Evolutionary conservation across 2,888 invertebrate genomes (phyloP), one percentile per base, ranked within the genome.

Genomic region (Lumbricus terrestris): DNA sequence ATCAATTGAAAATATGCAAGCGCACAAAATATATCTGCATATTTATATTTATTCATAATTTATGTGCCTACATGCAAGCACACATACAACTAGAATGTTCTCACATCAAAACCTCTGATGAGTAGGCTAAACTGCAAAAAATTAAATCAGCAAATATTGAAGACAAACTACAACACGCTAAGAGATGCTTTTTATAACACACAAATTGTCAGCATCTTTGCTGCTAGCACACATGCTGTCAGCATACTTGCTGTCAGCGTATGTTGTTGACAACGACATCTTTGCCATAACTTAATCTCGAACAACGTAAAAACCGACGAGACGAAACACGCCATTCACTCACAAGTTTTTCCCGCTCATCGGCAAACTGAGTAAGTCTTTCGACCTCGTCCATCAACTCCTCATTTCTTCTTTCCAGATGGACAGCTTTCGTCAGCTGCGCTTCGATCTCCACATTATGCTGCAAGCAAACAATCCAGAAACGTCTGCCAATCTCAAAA

Each of bases 101-200:
- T n/a, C 4, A n/a, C n/a, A 69, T 11, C 69, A 29, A 93, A 47
- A 85, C 13, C 33, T 85, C 85, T 23, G 34, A 85, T 5, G 40
- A 47, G 35, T 11, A 47, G 34, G 54, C 34, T n/a, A 33, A 40
- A 33, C 33, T 69, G 47, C 29, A 34, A 40, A 20, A 89, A 34
- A n/a, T 2, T n/a, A 40, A 90, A 18, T 90, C n/a, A 34, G 37
- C n/a, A 40, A 33, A 20, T 90, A 90, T n/a, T 34, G 47, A 83
- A 82, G 35, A 40, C 38, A 23, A 69, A 69, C 69, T 69, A n/a
- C 69, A 69, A 29, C n/a, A 69, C 29, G n/a, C 69, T 69, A 69
- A 69, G 69, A 69, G 0, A 69, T n/a, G 29, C 8, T 69, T 54
- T 69, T 69, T 2, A 69, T n/a, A 69, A 5, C 8, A n/a, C 29